Evolutionary conservation across 2,113 vertebrate species (phyloP).

Genomic region (Martes martes): DNA sequence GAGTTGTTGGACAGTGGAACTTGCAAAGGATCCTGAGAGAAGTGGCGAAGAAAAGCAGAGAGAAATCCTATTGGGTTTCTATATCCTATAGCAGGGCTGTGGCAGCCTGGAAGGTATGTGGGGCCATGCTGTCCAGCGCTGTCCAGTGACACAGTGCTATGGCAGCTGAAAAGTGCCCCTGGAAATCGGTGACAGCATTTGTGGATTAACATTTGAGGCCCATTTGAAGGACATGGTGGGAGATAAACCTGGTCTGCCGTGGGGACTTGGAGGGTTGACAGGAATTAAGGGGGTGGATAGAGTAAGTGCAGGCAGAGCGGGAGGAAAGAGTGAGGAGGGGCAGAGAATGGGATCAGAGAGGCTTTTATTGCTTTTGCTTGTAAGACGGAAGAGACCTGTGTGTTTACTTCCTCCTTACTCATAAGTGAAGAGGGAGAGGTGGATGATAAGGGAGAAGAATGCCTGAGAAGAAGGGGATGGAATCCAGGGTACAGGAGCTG

Average conservation of each 20-base stretch:
- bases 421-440: background rate
- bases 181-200: background rate
- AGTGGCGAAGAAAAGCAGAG: background rate
- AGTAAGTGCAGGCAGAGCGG: background rate
- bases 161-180: background rate
- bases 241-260: background rate
- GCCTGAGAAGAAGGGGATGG: background rate
- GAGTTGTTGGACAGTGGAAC: background rate
- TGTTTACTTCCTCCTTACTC: background rate
- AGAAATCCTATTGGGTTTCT: background rate
- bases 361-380: background rate
- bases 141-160: accelerated
- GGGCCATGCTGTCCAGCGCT: no score
- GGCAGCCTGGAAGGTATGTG: background rate
- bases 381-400: background rate
- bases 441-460: background rate
- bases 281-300: background rate
- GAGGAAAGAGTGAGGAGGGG: background rate
- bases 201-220: background rate
- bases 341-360: background rate
- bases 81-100: background rate
- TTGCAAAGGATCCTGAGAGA: background rate
- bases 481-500: background rate
- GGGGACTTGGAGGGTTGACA: background rate
- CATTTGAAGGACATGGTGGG: background rate